These are phyloP conservation scores for Torymus tubicola DNA, from an alignment of 2,888 invertebrate species.

Conservation along the genomic window DNA sequence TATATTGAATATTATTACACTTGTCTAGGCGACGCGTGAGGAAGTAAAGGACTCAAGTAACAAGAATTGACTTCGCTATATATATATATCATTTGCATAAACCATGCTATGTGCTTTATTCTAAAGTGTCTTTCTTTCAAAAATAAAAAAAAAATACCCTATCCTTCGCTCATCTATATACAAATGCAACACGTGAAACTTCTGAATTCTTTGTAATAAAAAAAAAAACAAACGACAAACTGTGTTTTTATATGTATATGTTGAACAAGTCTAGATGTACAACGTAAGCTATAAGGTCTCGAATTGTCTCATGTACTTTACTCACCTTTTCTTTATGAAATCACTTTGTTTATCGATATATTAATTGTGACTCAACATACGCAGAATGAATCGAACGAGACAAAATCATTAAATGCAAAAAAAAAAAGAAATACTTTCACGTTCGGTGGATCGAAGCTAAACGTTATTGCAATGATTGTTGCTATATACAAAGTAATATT, in stretches of 20 bases:
- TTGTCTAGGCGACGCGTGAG: constrained; percentile 29
- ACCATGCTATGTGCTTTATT: constrained; percentile 14
- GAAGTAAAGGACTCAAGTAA: constrained; percentile 15
- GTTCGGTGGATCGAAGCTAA: constrained; percentile 13
- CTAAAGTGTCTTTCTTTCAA: constrained; percentile 19
- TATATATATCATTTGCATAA: constrained; percentile 25
- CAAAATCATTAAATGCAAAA: neutral
- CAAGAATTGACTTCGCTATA: constrained; percentile 20
- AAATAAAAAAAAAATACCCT: constrained; percentile 3
- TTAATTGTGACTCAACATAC: constrained; percentile 24
- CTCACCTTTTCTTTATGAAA: neutral
- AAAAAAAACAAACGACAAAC: constrained; percentile 53
- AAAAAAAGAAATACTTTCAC: constrained; percentile 2
- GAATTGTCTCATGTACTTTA: constrained; percentile 25
- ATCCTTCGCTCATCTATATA: constrained; percentile 43
- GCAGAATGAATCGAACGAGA: neutral
- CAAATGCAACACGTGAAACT: constrained; percentile 54
- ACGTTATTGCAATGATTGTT: constrained; percentile 25
- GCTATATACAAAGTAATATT: constrained; percentile 34
- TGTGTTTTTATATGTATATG: constrained; percentile 44
- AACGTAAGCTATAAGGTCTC: constrained; percentile 33
- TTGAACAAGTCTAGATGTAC: constrained; percentile 37
- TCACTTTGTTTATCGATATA: neutral
- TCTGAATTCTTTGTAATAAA: constrained; percentile 54
- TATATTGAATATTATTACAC: constrained; percentile 47